These are phyloP conservation scores for Eriosoma lanigerum DNA, from an alignment of 1,140 invertebrate genomes.

Conservation along the genomic window DNA sequence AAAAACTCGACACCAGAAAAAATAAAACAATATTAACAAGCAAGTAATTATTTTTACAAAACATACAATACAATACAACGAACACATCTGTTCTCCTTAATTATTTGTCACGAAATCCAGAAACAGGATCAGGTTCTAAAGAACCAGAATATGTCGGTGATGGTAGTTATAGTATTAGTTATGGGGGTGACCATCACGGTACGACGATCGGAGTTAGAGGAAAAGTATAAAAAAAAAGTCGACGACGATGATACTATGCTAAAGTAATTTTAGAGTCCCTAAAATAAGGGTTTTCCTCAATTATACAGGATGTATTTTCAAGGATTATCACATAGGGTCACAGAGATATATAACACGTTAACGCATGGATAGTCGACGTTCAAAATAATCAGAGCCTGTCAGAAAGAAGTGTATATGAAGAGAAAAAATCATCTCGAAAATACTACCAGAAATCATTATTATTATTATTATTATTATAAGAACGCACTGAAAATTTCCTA, in stretches of 20 bases:
- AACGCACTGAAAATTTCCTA: neutral
- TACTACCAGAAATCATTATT: neutral
- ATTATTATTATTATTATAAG: neutral
- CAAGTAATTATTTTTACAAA: neutral
- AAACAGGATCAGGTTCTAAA: neutral
- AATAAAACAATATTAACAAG: neutral
- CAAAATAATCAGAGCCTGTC: neutral
- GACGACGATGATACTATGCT: neutral
- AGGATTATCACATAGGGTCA: neutral
- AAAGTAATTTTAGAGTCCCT: neutral
- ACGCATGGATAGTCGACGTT: neutral
- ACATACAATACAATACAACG: neutral
- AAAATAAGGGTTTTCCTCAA: neutral
- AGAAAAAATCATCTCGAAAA: neutral
- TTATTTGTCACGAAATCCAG: neutral
- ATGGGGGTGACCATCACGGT: no score
- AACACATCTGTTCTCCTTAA: neutral
- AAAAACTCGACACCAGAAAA: neutral
- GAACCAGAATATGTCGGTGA: neutral
- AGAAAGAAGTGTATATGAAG: neutral
- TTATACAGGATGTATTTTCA: neutral
- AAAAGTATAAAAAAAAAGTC: neutral
- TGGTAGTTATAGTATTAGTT: neutral
- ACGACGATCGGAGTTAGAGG: neutral
- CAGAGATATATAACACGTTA: neutral